phyloP scores from a whole-genome alignment of 1,140 invertebrate genomes.

The Micrasema longulum region DNA sequence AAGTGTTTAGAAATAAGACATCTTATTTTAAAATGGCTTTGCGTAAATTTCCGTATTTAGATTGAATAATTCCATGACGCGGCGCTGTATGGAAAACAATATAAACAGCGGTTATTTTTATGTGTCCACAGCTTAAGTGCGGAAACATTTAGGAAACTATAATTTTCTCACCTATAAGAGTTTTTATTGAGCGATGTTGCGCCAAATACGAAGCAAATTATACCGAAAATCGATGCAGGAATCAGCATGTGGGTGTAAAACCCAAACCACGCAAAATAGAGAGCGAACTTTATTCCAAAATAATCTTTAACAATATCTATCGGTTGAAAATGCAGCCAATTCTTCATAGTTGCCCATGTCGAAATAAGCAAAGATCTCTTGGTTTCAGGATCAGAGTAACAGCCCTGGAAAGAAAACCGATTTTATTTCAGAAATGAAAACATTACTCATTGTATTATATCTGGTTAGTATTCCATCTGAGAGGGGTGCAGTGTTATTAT shows the following conservation, averaged over 20 bases:
- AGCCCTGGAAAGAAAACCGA: slow-evolving; percentile 73
- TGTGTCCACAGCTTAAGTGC: too few species aligned
- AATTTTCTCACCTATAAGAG: slow-evolving; percentile 78
- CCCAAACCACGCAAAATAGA: slow-evolving; percentile 97
- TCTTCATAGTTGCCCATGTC: slow-evolving; percentile 86
- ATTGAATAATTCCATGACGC: too few species aligned
- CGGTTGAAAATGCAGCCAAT: slow-evolving; percentile 88
- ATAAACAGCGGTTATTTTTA: too few species aligned
- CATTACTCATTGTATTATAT: too few species aligned
- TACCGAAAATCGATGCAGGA: slow-evolving; percentile 84
- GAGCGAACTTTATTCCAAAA: slow-evolving; percentile 86
- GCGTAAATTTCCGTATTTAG: too few species aligned
- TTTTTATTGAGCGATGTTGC: slow-evolving; percentile 78
- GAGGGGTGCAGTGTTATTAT: too few species aligned
- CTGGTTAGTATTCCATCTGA: too few species aligned
- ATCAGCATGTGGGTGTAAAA: slow-evolving; percentile 95
- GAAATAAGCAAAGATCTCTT: slow-evolving; percentile 81
- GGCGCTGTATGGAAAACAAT: too few species aligned
- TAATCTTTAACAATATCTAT: slow-evolving; percentile 90
- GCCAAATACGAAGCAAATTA: slow-evolving; percentile 86
- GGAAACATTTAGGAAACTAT: too few species aligned
- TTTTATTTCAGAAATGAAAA: too few species aligned
- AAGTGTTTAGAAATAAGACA: too few species aligned
- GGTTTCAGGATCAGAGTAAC: slow-evolving; percentile 73
- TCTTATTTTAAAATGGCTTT: too few species aligned